Evolutionary conservation across 1,140 invertebrate genomes (phyloP).

Genomic region (Caenorhabditis briggsae): DNA sequence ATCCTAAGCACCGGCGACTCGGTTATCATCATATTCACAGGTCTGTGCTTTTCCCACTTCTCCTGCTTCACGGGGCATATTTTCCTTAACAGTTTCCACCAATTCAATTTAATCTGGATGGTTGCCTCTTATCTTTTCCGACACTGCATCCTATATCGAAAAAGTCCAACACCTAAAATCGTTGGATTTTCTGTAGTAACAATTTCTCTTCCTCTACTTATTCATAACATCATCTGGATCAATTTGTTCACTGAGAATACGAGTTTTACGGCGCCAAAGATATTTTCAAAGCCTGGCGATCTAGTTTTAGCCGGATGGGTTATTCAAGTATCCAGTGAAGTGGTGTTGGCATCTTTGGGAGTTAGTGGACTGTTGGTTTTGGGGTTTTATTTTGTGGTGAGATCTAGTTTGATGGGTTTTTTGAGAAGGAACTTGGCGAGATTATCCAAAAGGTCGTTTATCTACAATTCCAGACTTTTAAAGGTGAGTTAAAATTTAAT

Average conservation of each 20-base stretch:
- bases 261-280: background rate
- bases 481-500: background rate
- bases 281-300: background rate
- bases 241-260: background rate
- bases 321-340: background rate
- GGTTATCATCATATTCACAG: background rate
- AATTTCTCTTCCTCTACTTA: background rate
- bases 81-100: background rate
- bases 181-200: background rate
- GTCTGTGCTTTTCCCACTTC: background rate
- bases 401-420: background rate
- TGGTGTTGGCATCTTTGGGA: background rate
- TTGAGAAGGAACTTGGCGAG: background rate
- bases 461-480: background rate
- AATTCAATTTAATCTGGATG: background rate
- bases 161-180: background rate
- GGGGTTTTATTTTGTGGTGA: background rate
- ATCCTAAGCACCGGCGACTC: background rate
- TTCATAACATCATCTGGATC: background rate
- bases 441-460: background rate
- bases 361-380: background rate
- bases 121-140: background rate
- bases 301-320: background rate
- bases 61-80: background rate
- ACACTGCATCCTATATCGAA: background rate